Base-by-base conservation (phyloP, 2,797 vertebrate species). In the Menidia menidia region DNA sequence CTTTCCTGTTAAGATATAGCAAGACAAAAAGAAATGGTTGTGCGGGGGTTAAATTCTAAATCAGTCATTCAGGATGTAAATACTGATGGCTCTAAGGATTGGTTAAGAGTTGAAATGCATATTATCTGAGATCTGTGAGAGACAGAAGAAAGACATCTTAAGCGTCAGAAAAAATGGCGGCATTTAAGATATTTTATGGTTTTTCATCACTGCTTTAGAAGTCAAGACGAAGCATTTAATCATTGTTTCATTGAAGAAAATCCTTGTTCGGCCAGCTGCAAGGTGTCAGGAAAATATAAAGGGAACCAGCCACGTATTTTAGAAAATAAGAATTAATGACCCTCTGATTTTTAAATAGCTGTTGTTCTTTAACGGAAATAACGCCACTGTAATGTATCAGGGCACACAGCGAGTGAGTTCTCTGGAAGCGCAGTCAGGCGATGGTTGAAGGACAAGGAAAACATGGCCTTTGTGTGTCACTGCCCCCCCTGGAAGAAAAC, bases 281-380 rank as follows among this genome's bases (percentile, higher is more conserved):
- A 58, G 53, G 42, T 89, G 85, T 84, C 83, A 79, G 66, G 39
- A 62, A 64, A 82, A 88, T 86, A 85, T 78, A 88, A 88, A 90
- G 83, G 75, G 82, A 78, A 82, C 69, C 77, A 83, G 88, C 52
- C 77, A 79, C 50, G 32, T 83, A 82, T 77, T 75, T 7, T 25
- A 43, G 73, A 79, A 85, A 82, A 86, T 71, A 81, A 77, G 62
- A 84, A 83, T 79, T 60, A 67, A 88, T 87, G 81, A 88, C 83
- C 83, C 80, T 81, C 60, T 80, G 68, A 74, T 75, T 48, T 78
- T 78, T 64, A 57, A 83, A 48, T 76, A 81, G 72, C 72, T 84
- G 86, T 78, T 80, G 71, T 86, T 88, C 64, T 80, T 35, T n/a
- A 18, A 64, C 68, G 69, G 78, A 85, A 75, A 48, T 25, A 47